Evolutionary conservation across 1,140 invertebrate genomes (phyloP).

Genomic region (Gryllus bimaculatus): DNA sequence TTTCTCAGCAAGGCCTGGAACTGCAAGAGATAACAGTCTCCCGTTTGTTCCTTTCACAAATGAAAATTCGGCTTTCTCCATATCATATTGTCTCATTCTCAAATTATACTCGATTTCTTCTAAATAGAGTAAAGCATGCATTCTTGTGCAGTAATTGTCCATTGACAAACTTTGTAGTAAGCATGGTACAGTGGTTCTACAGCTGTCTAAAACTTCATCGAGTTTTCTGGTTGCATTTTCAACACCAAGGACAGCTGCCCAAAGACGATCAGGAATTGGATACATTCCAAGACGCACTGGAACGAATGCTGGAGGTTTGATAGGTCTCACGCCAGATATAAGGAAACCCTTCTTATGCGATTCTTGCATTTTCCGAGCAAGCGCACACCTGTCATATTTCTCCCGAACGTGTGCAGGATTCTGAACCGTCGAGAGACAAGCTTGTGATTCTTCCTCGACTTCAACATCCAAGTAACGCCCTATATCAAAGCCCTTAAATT

Average conservation of each 20-base stretch:
- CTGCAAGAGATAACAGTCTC: conserved; percentile 61
- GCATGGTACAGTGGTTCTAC: conserved; percentile 37
- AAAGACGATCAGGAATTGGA: conserved; percentile 46
- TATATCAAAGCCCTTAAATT: conserved; percentile 47
- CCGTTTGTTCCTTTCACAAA: conserved; percentile 32
- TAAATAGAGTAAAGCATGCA: conserved; percentile 61
- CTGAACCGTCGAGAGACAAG: neutral
- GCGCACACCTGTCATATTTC: neutral
- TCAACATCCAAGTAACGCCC: conserved; percentile 36
- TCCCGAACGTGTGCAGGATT: neutral
- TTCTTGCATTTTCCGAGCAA: neutral
- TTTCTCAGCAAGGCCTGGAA: conserved; percentile 71
- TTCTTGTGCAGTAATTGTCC: conserved; percentile 50
- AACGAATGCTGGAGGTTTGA: conserved; percentile 45
- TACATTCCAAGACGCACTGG: conserved; percentile 40
- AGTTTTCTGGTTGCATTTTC: conserved; percentile 33
- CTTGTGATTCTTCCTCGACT: neutral
- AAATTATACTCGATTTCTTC: conserved; percentile 58
- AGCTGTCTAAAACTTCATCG: conserved; percentile 28
- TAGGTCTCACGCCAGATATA: conserved; percentile 47
- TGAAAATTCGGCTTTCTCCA: conserved; percentile 51
- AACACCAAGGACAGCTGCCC: conserved; percentile 37
- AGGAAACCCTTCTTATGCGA: conserved; percentile 15
- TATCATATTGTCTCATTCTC: conserved; percentile 58
- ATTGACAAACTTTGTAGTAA: conserved; percentile 39